Evolutionary conservation across 1,140 invertebrate species (phyloP), one percentile per base, ranked within the genome.

Genomic region (Hylyphantes graminicola): DNA sequence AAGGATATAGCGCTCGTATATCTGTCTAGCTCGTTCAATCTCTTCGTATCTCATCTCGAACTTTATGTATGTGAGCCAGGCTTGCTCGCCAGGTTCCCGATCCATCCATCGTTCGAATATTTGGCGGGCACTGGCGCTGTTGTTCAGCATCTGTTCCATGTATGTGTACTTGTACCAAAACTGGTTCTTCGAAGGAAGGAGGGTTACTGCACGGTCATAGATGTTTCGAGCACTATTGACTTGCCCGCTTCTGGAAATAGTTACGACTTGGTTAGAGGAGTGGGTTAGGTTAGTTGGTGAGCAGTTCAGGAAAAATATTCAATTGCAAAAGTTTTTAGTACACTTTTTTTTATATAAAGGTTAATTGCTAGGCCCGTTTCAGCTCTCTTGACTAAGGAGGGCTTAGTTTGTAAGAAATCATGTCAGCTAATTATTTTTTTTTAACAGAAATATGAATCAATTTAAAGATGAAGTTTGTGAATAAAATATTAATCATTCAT

Each of bases 151-250:
- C 91, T 99, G 98, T 90, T 99, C 98, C 98, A 99, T 99, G 88
- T 99, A 99, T 11, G 96, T 97, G 88, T 99, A 99, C 89, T 99
- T 99, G 90, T 99, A 99, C 98, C 98, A 99, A 90, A 99, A 99
- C 90, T 99, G 98, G 89, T 98, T 98, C 0, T 97, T 97, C 86
- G 97, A 92, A 0, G 98, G 98, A 87, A 99, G 91, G 87, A 99
- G 96, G 0, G 96, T 97, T 5, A 99, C 95, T 17, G 98, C 98
- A 87, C 98, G 91, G 90, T 99, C 98, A 96, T 97, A 99, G 54
- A 99, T 92, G 91, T 99, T 99, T 86, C 98, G 92, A 0, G 98
- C 97, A 93, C 99, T 98, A 90, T 99, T 99, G 2, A 99, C 94
- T 88, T 93, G 93, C 57, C 91, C 90, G 84, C 90, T 90, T 85